phyloP scores from a whole-genome alignment of 2,797 vertebrate species.

The Micrastur ruficollis region DNA sequence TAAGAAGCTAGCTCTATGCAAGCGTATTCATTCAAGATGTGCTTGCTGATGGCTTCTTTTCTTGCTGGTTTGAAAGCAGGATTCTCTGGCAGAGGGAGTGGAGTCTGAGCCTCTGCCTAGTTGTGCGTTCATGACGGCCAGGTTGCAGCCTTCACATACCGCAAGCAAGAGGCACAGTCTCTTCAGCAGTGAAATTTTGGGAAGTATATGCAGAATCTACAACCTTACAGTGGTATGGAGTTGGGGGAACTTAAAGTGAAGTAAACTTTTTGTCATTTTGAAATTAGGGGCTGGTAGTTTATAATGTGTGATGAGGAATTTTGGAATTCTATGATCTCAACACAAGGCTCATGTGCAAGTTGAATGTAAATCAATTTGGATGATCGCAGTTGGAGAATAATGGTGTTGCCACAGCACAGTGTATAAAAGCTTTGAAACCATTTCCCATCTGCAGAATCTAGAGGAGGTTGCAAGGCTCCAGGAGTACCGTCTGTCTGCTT shows the following conservation, averaged over 20 bases:
- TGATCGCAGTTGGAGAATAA: conserved; percentile 45
- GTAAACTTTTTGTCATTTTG: neutral
- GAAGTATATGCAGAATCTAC: neutral
- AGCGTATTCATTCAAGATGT: neutral
- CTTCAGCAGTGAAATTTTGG: neutral
- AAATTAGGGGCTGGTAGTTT: neutral
- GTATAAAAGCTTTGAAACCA: conserved; percentile 25
- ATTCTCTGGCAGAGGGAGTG: neutral
- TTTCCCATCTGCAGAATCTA: conserved; percentile 72
- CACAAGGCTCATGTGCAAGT: neutral
- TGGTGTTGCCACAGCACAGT: neutral
- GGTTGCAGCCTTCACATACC: neutral
- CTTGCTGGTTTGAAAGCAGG: neutral
- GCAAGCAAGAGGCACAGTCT: neutral
- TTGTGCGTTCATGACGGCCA: neutral
- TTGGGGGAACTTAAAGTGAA: neutral
- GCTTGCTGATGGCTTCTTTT: neutral
- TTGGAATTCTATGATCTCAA: neutral
- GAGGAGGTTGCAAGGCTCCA: conserved; percentile 60
- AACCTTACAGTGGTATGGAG: neutral
- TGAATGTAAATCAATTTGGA: conserved; percentile 59
- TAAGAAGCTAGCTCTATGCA: neutral
- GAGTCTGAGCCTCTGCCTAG: neutral
- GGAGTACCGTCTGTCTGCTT: conserved; percentile 64
- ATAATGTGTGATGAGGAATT: neutral